Percentiles rank a stretch among this genome's conserved stretches.
Evolutionary conservation across 2,113 vertebrate genomes (phyloP).

Genomic region (Phrynosoma blainvillii): DNA sequence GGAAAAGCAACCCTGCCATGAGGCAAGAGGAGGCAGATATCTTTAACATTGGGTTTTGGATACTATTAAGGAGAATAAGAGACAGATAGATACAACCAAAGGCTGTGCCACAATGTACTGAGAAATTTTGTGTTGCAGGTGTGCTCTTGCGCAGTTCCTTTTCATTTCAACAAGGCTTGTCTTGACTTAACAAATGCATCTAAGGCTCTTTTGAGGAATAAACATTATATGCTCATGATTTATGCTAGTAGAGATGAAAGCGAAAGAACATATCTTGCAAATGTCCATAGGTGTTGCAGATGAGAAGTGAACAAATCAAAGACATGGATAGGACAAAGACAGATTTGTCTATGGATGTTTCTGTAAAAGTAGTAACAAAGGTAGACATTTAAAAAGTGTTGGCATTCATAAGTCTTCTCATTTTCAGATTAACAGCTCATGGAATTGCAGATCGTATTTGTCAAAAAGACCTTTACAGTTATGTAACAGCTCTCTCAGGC

Average conservation of each 20-base stretch:
- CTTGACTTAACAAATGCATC: not conserved
- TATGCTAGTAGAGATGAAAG: not conserved
- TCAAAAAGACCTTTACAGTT: slow-evolving; percentile 66
- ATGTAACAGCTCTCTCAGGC: slow-evolving; percentile 86
- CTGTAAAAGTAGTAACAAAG: not conserved
- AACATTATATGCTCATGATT: not conserved
- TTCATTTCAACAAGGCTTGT: not conserved
- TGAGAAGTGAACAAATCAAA: not conserved
- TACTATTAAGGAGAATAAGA: not conserved
- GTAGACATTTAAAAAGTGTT: not conserved
- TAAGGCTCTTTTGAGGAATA: not conserved
- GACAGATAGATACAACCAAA: not conserved
- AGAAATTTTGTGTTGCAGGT: not conserved
- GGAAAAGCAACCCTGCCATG: rapidly evolving
- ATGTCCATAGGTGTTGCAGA: not conserved
- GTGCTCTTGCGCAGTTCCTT: not conserved
- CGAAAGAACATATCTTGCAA: not conserved
- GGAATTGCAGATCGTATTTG: slow-evolving; percentile 73
- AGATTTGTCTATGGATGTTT: not conserved
- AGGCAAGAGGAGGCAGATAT: not conserved
- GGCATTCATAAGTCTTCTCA: rapidly evolving
- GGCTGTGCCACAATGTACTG: not conserved
- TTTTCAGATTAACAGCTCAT: slow-evolving; percentile 64
- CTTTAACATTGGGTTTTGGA: not conserved
- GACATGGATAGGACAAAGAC: rapidly evolving